Evolutionary conservation across 2,797 vertebrate species (phyloP), one percentile per base, ranked within the genome.

Genomic region (Gymnopithys bicolor): DNA sequence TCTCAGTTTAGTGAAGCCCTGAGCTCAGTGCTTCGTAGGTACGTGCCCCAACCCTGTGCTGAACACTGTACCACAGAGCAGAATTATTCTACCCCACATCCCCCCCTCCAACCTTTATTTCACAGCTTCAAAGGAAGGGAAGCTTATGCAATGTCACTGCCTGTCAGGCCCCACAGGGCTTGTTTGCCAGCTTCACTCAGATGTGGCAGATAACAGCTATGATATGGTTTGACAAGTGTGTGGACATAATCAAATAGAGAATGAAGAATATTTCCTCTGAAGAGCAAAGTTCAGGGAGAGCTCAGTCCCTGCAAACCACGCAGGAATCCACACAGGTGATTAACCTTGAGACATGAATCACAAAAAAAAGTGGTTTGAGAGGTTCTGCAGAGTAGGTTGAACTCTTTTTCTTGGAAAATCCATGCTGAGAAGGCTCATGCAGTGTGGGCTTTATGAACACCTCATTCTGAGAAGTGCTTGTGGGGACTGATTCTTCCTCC

Each of bases 211-310:
- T 56, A 63, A 2, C 60, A 43, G 76, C 79, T 69, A 0, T 39
- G 51, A 74, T 27, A 23, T 0, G 37, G 49, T 79, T 74, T 66
- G 80, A 62, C 48, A 69, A 35, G 84, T 69, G 70, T 92, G 89
- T 90, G 59, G 84, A 82, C 87, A 63, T 91, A 92, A 69, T 66
- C 74, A 92, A 92, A 82, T 67, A 30, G 78, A 81, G 66, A 67
- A 52, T 3, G 53, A 75, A 55, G 58, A 55, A 7, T 56, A 4
- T 21, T 35, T 60, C 70, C 46, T 4, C 49, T 9, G 49, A 68
- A 28, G 74, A 75, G 27, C 48, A 55, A 88, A 60, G 80, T 64
- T n/a, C 76, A 53, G 33, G 37, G 53, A 78, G 58, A 55, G 80
- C 77, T 87, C 67, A 32, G 70, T 39, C 71, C 33, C 25, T 52